Percentiles rank a stretch among this genome's conserved stretches.
These are phyloP conservation scores for Dendrolimus kikuchii DNA, from an alignment of 1,140 invertebrate genomes.

Conservation along the genomic window DNA sequence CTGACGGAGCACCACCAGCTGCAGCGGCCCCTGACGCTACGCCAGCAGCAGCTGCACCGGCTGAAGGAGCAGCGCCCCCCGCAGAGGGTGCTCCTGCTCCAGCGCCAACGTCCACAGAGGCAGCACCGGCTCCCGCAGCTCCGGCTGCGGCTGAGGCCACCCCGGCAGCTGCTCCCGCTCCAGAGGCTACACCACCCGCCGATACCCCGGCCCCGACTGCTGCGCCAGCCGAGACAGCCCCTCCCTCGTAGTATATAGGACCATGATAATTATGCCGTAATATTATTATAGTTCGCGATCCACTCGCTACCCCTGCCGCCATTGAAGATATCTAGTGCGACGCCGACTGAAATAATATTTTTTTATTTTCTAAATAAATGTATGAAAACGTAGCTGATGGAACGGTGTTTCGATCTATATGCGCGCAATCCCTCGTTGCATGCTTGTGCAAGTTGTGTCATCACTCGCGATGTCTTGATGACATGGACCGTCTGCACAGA, in stretches of 20 bases:
- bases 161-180: constrained; percentile 26
- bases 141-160: constrained; percentile 15
- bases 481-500: constrained; percentile 78
- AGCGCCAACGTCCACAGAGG: constrained; percentile 17
- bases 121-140: constrained; percentile 24
- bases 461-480: constrained; percentile 15
- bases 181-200: constrained; percentile 32
- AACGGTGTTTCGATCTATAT: constrained; percentile 28
- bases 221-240: neutral
- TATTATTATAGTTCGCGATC: neutral
- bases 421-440: constrained; percentile 22
- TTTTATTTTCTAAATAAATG: constrained; percentile 38
- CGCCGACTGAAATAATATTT: constrained; percentile 13
- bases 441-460: constrained; percentile 23
- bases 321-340: neutral
- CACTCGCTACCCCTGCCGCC: too few relatives aligned
- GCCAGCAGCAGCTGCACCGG: constrained; percentile 14
- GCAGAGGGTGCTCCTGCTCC: constrained; percentile 20
- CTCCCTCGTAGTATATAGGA: too few relatives aligned
- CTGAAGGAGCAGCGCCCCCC: constrained; percentile 16
- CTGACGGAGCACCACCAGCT: constrained; percentile 15
- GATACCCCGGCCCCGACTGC: constrained; percentile 3
- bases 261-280: neutral
- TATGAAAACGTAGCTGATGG: constrained; percentile 56
- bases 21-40: constrained; percentile 12